Percentiles rank a stretch among this genome's conserved stretches.
Conservation (phyloP, 2,797 vertebrate genomes). For the Rhincodon typus region DNA sequence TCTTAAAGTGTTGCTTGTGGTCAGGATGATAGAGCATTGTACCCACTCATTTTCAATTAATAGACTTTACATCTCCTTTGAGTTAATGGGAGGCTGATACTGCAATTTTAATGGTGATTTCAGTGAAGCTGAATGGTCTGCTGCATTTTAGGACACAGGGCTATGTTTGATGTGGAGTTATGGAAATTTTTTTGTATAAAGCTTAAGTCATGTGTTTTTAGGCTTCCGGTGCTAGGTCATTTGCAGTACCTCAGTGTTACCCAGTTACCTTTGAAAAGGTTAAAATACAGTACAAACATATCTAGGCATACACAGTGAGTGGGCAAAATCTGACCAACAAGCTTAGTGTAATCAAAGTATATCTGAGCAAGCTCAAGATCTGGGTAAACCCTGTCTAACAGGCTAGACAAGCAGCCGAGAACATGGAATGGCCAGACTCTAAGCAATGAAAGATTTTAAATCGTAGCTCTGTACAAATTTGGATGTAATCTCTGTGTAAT, state of each 20-base stretch:
- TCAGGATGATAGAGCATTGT: background rate
- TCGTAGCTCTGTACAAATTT: no score
- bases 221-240: background rate
- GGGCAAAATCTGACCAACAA: no score
- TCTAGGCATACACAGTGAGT: no score
- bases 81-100: background rate
- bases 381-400: no score
- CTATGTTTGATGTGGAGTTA: background rate
- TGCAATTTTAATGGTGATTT: background rate
- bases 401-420: no score
- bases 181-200: background rate
- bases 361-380: no score
- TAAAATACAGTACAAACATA: no score
- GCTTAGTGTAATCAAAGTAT: no score
- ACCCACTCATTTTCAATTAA: background rate
- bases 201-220: background rate
- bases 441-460: no score
- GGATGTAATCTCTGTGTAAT: no score
- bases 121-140: background rate
- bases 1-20: background rate
- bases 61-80: background rate
- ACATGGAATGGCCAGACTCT: no score
- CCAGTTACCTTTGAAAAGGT: background rate
- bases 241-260: background rate
- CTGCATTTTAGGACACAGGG: background rate